Conservation (phyloP, 2,888 invertebrate genomes). For the Physocephala rufipes region DNA sequence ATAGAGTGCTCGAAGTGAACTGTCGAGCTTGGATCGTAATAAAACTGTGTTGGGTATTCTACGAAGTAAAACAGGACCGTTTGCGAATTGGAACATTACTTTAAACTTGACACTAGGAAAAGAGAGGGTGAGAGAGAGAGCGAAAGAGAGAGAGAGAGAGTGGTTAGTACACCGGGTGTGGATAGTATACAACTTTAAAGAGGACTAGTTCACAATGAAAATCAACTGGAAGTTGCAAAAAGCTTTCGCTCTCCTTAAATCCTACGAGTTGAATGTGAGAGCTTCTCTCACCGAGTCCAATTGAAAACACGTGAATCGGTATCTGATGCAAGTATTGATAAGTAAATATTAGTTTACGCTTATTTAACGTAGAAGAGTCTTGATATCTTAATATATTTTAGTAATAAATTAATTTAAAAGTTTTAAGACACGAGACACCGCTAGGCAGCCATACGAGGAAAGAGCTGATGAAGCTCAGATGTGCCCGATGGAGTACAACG, state of each 20-base stretch:
- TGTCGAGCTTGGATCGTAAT: constrained; percentile 24
- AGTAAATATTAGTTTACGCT: too few species aligned
- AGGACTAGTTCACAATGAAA: not conserved
- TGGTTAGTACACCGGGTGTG: too few species aligned
- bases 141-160: not conserved
- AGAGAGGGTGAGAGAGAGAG: too few species aligned
- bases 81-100: constrained; percentile 12
- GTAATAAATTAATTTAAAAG: too few species aligned
- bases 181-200: too few species aligned
- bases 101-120: not conserved
- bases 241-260: not conserved
- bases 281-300: not conserved
- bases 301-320: not conserved
- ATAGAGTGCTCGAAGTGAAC: constrained; percentile 41
- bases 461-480: too few species aligned
- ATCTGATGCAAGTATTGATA: too few species aligned
- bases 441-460: too few species aligned
- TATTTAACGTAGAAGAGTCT: too few species aligned
- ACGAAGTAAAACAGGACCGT: not conserved
- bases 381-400: too few species aligned
- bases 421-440: too few species aligned
- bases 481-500: too few species aligned
- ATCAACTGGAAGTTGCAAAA: not conserved
- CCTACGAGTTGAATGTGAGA: not conserved
- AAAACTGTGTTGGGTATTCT: not conserved